phyloP scores from a whole-genome alignment of 2,888 invertebrate species.

The Amphipyra tragopoginis region DNA sequence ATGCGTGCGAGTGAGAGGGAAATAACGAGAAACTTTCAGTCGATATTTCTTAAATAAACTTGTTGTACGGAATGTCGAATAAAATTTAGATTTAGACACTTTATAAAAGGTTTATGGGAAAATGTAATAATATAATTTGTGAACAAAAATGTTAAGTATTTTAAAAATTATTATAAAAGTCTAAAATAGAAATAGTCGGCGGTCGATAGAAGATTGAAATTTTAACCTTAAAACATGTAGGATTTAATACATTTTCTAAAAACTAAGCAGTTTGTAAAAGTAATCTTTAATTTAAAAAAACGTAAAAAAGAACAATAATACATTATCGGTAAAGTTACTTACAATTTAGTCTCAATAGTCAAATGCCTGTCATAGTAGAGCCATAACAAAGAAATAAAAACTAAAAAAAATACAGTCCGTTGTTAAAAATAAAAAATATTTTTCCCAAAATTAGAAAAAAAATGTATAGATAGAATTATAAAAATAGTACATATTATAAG shows the following conservation, averaged over 20 bases:
- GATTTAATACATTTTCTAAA: neutral
- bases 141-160: neutral
- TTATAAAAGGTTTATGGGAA: neutral
- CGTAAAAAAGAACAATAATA: too few species aligned
- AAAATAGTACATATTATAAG: slow-evolving; percentile 22
- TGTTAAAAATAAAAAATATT: neutral
- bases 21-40: too few species aligned
- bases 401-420: neutral
- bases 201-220: too few species aligned
- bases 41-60: neutral
- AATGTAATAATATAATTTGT: neutral
- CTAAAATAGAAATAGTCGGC: too few species aligned
- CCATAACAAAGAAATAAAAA: neutral
- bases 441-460: neutral
- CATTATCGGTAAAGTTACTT: too few species aligned
- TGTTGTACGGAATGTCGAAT: neutral
- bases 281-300: too few species aligned
- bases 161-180: neutral
- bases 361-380: too few species aligned
- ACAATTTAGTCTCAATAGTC: too few species aligned
- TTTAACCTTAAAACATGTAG: neutral
- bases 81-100: neutral
- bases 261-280: too few species aligned
- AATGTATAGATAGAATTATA: slow-evolving; percentile 13
- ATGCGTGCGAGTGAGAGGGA: too few species aligned